Evolutionary conservation across 2,888 invertebrate genomes (phyloP), one percentile per base, ranked within the genome.

Genomic region (Parnassius glacialis): DNA sequence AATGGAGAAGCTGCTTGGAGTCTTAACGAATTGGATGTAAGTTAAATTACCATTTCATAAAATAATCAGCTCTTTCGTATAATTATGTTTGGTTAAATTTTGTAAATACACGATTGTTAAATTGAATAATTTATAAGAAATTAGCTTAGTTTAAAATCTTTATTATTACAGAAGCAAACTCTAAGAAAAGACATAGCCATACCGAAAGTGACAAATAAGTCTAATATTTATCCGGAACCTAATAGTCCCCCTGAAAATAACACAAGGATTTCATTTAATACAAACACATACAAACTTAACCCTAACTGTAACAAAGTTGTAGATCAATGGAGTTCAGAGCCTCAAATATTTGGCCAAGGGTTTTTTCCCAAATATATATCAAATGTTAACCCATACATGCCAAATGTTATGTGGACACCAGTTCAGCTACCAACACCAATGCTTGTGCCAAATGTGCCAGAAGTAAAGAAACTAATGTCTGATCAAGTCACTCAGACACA

Each of bases 1-100:
- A 87, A 68, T 62, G 87, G 87, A 5, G 81, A 83, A 71, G 67
- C 84, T 47, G 80, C 71, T 13, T 89, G 89, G 89, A 73, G 74
- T 68, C 59, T 78, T 9, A 71, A 68, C 54, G 84, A 81, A 34
- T 55, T 67, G 10, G 81, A 83, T 72, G 87, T 86, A 75, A 68
- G 76, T 70, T 58, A 1, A 3, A 42, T 13, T 47, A 34, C 34
- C 7, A 34, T 34, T 34, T 34, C 34, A 34, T 34, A 34, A 34
- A 34, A 34, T 34, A 34, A 34, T 34, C 34, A 5, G 7, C 34
- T 34, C 34, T 20, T 20, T 34, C 34, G 34, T 9, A 47, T 43
- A 10, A 11, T 11, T 43, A 43, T 3, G 11, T 43, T 11, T 10
- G 1, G 3, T 3, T 43, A 9, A 10, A 43, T 11, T 11, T 11